Evolutionary conservation across 2,888 invertebrate species (phyloP).

Genomic region (Rutpela maculata): DNA sequence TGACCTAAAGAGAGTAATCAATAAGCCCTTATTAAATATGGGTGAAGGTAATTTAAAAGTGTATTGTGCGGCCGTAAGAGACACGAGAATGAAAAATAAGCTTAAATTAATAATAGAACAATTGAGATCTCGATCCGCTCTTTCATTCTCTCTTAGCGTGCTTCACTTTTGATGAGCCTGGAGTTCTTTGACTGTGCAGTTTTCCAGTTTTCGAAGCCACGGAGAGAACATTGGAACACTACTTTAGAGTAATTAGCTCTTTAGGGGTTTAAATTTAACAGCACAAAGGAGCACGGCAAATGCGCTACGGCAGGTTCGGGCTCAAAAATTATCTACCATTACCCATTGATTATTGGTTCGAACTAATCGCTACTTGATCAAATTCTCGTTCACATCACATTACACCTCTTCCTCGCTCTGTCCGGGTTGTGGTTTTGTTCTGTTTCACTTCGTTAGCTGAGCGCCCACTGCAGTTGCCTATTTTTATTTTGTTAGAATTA

Average conservation of each 20-base stretch:
- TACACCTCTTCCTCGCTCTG: slow-evolving; percentile 39
- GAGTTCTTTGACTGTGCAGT: slow-evolving; percentile 41
- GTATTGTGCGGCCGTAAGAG: slow-evolving; percentile 33
- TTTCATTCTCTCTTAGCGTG: slow-evolving; percentile 34
- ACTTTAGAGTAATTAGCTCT: slow-evolving; percentile 61
- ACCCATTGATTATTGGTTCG: slow-evolving; percentile 46
- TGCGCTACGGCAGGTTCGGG: slow-evolving; percentile 33
- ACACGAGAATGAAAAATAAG: slow-evolving; percentile 43
- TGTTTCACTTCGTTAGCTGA: slow-evolving; percentile 40
- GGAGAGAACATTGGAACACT: slow-evolving; percentile 53
- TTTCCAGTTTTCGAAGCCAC: slow-evolving; percentile 45
- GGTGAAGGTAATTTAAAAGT: slow-evolving; percentile 44
- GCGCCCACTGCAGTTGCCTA: slow-evolving; percentile 23
- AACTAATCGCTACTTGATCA: slow-evolving; percentile 45
- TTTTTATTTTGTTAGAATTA: background rate
- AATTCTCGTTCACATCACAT: slow-evolving; percentile 44
- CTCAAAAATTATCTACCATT: slow-evolving; percentile 49
- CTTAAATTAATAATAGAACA: slow-evolving; percentile 46
- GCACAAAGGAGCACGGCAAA: slow-evolving; percentile 50
- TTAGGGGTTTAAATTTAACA: slow-evolving; percentile 53
- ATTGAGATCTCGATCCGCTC: slow-evolving; percentile 41
- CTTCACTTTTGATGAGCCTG: slow-evolving; percentile 44
- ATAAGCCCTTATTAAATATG: slow-evolving; percentile 32
- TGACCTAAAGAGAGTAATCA: slow-evolving; percentile 11
- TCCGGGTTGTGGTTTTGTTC: slow-evolving; percentile 36